phyloP scores from a whole-genome alignment of 2,888 invertebrate species.

The Amiota minor region DNA sequence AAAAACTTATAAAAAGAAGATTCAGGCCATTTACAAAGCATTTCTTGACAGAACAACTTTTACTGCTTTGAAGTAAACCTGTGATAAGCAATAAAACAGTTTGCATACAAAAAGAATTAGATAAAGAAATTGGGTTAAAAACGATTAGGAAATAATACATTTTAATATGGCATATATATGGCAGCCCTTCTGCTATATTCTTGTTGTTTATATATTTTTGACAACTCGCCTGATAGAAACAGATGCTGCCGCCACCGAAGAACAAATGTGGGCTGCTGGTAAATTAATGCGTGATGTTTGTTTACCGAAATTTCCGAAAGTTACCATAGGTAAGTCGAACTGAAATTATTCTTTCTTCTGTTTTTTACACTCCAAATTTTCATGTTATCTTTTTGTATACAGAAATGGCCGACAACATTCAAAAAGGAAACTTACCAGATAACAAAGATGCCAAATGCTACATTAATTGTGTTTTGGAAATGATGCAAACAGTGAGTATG shows the following conservation, averaged over 20 bases:
- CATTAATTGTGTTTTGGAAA: constrained; percentile 74
- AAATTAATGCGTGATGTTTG: constrained; percentile 80
- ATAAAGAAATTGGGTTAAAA: too few species aligned
- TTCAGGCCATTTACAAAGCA: background rate
- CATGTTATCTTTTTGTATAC: background rate
- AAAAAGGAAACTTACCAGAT: constrained; percentile 63
- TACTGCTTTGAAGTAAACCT: too few species aligned
- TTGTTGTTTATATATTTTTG: too few species aligned
- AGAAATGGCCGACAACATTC: constrained; percentile 66
- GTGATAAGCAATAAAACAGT: too few species aligned
- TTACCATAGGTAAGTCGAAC: constrained; percentile 41
- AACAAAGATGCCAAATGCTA: constrained; percentile 75
- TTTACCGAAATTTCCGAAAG: constrained; percentile 76
- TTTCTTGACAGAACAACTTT: background rate
- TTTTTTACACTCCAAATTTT: constrained; percentile 12
- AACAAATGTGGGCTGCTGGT: constrained; percentile 78
- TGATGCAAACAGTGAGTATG: constrained; percentile 75
- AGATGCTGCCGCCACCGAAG: constrained; percentile 68
- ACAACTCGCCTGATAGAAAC: too few species aligned
- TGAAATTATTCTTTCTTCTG: constrained; percentile 11
- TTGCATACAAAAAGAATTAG: too few species aligned
- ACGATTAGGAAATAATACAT: too few species aligned
- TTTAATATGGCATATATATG: too few species aligned
- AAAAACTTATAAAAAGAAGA: background rate
- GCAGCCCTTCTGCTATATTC: too few species aligned